A percentile compares a stretch with the other conserved stretches of the same genome.
phyloP scores from a whole-genome alignment of 2,113 vertebrate species.

The Lophotis ruficrista region DNA sequence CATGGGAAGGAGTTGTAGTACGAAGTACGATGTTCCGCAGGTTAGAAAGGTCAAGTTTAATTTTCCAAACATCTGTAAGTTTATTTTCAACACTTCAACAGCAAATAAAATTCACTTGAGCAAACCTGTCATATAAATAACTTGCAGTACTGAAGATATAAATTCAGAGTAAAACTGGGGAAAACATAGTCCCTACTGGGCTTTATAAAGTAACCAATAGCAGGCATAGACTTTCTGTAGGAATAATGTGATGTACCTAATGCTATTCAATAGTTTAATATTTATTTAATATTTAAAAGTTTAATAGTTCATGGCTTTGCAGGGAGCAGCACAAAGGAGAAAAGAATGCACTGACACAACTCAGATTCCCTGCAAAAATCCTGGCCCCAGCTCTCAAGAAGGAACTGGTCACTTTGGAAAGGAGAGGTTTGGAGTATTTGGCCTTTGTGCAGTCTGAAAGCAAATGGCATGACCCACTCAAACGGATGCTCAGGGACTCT shows the following conservation, averaged over 20 bases:
- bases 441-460: neutral
- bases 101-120: neutral
- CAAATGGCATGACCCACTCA: neutral
- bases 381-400: neutral
- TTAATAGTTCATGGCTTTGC: neutral
- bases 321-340: neutral
- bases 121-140: conserved; percentile 7
- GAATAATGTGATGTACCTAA: neutral
- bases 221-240: neutral
- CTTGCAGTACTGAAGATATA: neutral
- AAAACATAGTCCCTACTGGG: neutral
- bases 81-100: conserved; percentile 3
- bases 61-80: neutral
- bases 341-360: neutral
- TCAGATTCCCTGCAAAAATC: neutral
- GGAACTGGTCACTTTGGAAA: neutral
- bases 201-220: neutral
- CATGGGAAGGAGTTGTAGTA: neutral
- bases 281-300: neutral
- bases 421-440: neutral
- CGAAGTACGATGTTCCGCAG: neutral
- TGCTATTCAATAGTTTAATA: neutral
- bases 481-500: neutral
- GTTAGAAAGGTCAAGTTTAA: conserved; percentile 7
- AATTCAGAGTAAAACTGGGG: neutral